Base-by-base conservation (phyloP, 2,797 vertebrate species). In the Pelodytes ibericus region DNA sequence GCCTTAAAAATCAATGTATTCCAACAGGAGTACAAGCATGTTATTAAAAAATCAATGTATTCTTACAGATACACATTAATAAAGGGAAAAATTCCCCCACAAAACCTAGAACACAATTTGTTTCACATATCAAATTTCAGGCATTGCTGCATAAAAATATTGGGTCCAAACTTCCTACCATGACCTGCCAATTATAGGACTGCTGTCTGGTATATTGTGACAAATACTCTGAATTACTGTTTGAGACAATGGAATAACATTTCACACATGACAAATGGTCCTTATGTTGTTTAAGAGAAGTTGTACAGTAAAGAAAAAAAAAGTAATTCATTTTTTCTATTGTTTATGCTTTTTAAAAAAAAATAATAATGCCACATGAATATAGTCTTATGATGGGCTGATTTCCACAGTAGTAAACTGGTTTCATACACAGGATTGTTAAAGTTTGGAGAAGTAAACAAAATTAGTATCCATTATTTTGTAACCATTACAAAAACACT, bases 151-250 rank as follows among this genome's bases (percentile, higher is more conserved):
- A 47, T 63, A 71, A 56, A 70, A 18, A 9, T 56, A 58, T 64
- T 16, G 20, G 74, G 24, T 60, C 51, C 18, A 26, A 76, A 70
- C 63, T 56, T 41, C 74, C 39, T 47, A 58, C 67, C 60, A 64
- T 71, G 67, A 71, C 67, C 74, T 71, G 57, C 74, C 74, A 77
- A 77, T 71, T 71, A 77, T 67, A 77, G 26, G 6, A 29, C 33
- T 31, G 59, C 49, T 71, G 51, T 65, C 67, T 47, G 22, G 33
- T 58, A 47, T 31, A 77, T 77, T 71, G 74, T 77, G 74, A 77
- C 74, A 77, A 77, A 77, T 71, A 56, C 56, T 16, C 47, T 22
- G 31, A 39, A 71, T 57, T 26, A 77, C 41, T 64, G 67, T 61
- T 71, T 77, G 59, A 51, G 74, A 77, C 74, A 77, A 77, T 71